phyloP scores from a whole-genome alignment of 2,797 vertebrate genomes.

The Cyprinella venusta region DNA sequence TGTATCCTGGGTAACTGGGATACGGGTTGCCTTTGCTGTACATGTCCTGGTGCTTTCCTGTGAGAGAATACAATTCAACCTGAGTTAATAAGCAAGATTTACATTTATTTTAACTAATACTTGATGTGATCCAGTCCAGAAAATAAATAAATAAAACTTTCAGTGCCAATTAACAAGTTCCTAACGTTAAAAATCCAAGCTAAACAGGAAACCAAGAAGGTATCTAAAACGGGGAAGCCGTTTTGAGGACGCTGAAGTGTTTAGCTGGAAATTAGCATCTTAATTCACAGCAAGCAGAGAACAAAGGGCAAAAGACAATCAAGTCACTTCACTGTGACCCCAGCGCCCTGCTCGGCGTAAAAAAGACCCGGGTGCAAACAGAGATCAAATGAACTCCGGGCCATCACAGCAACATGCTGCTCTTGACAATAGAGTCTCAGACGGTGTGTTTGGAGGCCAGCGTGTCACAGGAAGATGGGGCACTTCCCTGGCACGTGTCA shows the following conservation, averaged over 20 bases:
- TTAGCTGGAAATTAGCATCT: slow-evolving; percentile 64
- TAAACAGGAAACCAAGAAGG: slow-evolving; percentile 10
- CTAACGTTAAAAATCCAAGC: neutral
- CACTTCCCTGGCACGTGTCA: slow-evolving; percentile 56
- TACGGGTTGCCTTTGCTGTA: slow-evolving; percentile 94
- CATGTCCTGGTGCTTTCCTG: slow-evolving; percentile 91
- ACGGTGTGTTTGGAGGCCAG: slow-evolving; percentile 48
- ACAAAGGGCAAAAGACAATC: slow-evolving; percentile 76
- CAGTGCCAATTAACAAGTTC: neutral
- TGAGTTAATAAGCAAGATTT: neutral
- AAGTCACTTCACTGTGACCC: slow-evolving; percentile 68
- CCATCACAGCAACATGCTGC: slow-evolving; percentile 67
- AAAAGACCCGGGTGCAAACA: slow-evolving; percentile 57
- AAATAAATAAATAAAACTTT: neutral
- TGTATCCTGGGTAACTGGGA: slow-evolving; percentile 93
- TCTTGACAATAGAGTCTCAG: slow-evolving; percentile 58
- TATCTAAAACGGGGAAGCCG: slow-evolving; percentile 4
- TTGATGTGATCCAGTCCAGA: neutral
- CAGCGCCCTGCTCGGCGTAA: slow-evolving; percentile 56
- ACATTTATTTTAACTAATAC: neutral
- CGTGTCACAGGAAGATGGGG: slow-evolving; percentile 53
- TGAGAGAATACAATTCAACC: slow-evolving; percentile 50
- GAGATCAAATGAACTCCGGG: slow-evolving; percentile 65
- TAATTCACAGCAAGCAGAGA: slow-evolving; percentile 69
- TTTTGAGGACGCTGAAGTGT: slow-evolving; percentile 59